Conservation (phyloP, 2,888 invertebrate genomes). For the Acronicta psi region DNA sequence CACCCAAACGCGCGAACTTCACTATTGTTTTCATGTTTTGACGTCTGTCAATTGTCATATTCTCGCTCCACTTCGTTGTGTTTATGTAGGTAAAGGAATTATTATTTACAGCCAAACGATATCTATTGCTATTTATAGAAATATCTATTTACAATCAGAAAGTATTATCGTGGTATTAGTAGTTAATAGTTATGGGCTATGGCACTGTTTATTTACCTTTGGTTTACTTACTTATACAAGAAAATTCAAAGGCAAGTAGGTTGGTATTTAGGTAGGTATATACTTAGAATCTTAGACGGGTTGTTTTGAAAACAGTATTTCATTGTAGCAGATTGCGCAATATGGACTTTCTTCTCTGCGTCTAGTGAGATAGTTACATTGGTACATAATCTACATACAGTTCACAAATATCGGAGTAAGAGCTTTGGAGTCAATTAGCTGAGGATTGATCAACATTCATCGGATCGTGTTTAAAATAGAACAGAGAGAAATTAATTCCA, state of each 20-base stretch:
- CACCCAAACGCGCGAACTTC: constrained; percentile 77
- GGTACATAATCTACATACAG: constrained; percentile 32
- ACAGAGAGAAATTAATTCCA: too few relatives aligned
- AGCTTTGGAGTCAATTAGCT: constrained; percentile 35
- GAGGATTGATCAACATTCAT: constrained; percentile 5
- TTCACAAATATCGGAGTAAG: constrained; percentile 30
- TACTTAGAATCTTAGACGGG: background rate
- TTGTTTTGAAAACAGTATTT: constrained; percentile 30
- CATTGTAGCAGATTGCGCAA: constrained; percentile 15
- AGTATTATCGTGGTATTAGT: background rate
- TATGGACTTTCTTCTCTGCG: constrained; percentile 29
- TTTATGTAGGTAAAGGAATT: constrained; percentile 19
- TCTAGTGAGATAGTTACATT: background rate
- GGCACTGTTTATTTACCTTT: constrained; percentile 32
- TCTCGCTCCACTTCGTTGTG: constrained; percentile 18
- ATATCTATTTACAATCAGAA: constrained; percentile 27
- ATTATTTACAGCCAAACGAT: constrained; percentile 26
- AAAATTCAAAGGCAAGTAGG: background rate
- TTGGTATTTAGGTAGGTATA: too few relatives aligned
- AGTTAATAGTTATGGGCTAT: background rate
- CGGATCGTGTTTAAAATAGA: constrained; percentile 2
- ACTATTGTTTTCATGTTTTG: constrained; percentile 77
- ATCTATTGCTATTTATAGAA: constrained; percentile 26
- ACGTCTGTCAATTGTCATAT: constrained; percentile 31
- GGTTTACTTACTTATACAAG: constrained; percentile 6